A percentile compares a stretch with the other conserved stretches of the same genome.
Conservation (phyloP, 2,113 vertebrate genomes). For the Mobula birostris region DNA sequence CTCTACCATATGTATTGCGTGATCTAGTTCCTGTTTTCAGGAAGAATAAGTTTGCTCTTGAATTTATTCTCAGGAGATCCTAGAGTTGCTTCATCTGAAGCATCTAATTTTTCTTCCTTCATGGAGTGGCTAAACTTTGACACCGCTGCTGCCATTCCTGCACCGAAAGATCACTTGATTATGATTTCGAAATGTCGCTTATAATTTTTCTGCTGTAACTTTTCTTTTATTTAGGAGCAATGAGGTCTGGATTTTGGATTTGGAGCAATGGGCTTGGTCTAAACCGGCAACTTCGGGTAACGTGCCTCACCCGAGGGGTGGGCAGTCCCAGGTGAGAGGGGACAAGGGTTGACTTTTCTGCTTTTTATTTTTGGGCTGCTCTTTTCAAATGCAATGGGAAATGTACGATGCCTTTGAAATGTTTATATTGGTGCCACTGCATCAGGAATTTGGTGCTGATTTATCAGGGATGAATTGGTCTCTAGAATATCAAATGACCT, state of each 20-base stretch:
- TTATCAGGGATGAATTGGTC: neutral
- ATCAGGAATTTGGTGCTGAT: neutral
- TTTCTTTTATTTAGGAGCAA: conserved; percentile 72
- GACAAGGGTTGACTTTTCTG: neutral
- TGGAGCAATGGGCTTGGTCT: conserved; percentile 97
- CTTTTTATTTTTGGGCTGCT: neutral
- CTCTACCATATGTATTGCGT: neutral
- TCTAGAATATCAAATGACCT: neutral
- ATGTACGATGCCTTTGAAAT: neutral
- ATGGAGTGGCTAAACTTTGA: neutral
- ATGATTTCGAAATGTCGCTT: neutral
- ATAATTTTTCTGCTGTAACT: conserved; percentile 9
- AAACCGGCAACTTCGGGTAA: conserved; percentile 78
- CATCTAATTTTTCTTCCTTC: neutral
- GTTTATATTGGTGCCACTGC: neutral
- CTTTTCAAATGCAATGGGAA: neutral
- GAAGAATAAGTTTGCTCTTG: neutral
- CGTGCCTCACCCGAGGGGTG: conserved; percentile 82
- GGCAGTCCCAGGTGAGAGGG: conserved; percentile 83
- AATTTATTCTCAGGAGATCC: neutral
- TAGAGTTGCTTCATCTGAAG: neutral
- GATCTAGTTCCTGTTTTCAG: neutral
- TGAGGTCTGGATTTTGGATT: conserved; percentile 91
- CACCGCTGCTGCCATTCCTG: no score
- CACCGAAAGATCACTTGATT: neutral